These are phyloP conservation scores for Rhyacophila evoluta DNA, from an alignment of 2,888 invertebrate species.

Conservation along the genomic window DNA sequence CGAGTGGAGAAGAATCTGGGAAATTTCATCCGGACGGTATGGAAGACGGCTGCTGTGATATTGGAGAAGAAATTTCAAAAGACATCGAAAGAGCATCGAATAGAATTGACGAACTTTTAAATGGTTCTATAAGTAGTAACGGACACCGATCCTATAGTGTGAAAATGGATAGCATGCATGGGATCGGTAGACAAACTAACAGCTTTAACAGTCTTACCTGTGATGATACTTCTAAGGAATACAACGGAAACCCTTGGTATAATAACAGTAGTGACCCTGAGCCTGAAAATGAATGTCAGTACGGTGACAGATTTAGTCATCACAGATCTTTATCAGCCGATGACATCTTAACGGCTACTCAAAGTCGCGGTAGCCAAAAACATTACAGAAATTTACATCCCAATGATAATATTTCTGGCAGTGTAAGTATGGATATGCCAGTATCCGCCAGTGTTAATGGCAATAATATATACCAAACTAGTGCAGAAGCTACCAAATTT, in stretches of 20 bases:
- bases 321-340: slow-evolving; percentile 65
- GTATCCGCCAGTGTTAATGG: slow-evolving; percentile 54
- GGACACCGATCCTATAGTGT: slow-evolving; percentile 67
- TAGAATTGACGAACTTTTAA: slow-evolving; percentile 70
- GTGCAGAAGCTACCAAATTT: slow-evolving; percentile 53
- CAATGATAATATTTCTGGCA: background rate
- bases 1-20: slow-evolving; percentile 60
- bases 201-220: background rate
- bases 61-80: slow-evolving; percentile 69
- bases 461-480: slow-evolving; percentile 60
- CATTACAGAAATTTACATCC: background rate
- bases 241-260: slow-evolving; percentile 62
- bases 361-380: slow-evolving; percentile 54
- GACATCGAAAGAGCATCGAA: slow-evolving; percentile 71
- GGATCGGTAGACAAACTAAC: slow-evolving; percentile 62
- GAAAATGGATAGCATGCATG: slow-evolving; percentile 71
- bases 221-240: slow-evolving; percentile 27
- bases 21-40: slow-evolving; percentile 66
- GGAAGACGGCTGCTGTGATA: slow-evolving; percentile 68
- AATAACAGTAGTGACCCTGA: slow-evolving; percentile 69
- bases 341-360: slow-evolving; percentile 60
- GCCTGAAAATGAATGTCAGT: slow-evolving; percentile 62
- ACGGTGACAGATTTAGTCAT: slow-evolving; percentile 58
- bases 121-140: slow-evolving; percentile 59
- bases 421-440: slow-evolving; percentile 5